These are phyloP conservation scores for Emydoidea blandingii DNA, from an alignment of 2,797 vertebrate genomes.

Conservation along the genomic window DNA sequence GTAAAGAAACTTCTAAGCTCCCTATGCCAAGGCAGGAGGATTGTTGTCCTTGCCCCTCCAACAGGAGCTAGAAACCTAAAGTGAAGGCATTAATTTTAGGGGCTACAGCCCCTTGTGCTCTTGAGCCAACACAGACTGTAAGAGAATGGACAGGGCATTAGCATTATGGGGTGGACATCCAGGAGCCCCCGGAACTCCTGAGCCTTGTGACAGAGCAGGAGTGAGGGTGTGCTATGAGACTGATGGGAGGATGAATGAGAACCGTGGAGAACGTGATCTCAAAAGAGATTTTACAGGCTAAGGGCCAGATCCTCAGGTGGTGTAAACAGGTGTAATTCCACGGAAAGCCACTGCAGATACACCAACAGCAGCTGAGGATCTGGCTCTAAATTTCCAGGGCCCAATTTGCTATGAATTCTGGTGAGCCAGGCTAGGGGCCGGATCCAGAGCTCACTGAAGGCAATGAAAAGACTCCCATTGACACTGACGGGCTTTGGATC, in stretches of 20 bases:
- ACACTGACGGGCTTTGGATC: neutral
- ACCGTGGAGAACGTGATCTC: neutral
- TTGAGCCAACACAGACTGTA: neutral
- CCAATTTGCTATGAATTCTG: neutral
- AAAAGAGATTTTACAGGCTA: neutral
- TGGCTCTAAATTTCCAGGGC: accelerated
- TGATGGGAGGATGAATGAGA: neutral
- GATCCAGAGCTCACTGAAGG: neutral
- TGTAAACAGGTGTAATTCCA: neutral
- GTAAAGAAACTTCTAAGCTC: neutral
- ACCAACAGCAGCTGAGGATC: accelerated
- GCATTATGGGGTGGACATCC: neutral
- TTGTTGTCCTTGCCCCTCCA: neutral
- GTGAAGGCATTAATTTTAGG: neutral
- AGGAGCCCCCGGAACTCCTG: neutral
- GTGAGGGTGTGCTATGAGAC: neutral
- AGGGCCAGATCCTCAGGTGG: neutral
- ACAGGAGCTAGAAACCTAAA: neutral
- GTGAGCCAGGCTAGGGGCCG: neutral
- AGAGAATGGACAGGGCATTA: neutral
- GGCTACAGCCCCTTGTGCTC: neutral
- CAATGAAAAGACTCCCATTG: neutral
- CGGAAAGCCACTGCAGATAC: accelerated
- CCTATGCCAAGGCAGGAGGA: accelerated
- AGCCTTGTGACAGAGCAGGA: neutral